Conservation (phyloP, 2,113 vertebrate species). For the Triplophysa siluroides region DNA sequence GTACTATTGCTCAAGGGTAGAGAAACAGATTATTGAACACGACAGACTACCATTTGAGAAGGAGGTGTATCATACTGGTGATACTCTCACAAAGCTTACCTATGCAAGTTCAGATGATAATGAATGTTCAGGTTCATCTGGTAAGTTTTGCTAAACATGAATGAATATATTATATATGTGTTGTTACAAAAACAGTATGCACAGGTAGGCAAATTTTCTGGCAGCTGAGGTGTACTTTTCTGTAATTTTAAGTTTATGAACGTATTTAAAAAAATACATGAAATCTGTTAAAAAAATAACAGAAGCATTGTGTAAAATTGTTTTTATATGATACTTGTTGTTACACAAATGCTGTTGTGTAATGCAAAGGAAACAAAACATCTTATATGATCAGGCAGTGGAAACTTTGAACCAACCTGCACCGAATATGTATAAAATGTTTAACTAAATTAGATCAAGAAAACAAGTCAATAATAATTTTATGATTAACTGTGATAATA, state of each 20-base stretch:
- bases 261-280: too few relatives aligned
- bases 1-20: constrained; percentile 30
- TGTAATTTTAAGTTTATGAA: too few relatives aligned
- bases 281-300: too few relatives aligned
- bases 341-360: background rate
- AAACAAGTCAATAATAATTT: background rate
- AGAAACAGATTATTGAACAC: background rate
- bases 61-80: background rate
- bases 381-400: background rate
- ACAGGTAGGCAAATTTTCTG: too few relatives aligned
- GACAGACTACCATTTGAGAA: background rate
- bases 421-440: background rate
- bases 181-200: background rate
- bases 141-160: background rate
- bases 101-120: background rate
- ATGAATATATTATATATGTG: background rate
- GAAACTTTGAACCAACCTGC: background rate
- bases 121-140: background rate
- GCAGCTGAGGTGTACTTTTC: too few relatives aligned
- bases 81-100: constrained; percentile 5
- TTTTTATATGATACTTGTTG: too few relatives aligned
- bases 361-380: background rate
- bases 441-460: background rate
- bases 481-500: background rate
- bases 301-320: background rate